phyloP scores from a whole-genome alignment of 2,888 invertebrate species.

The Synergus itoensis region DNA sequence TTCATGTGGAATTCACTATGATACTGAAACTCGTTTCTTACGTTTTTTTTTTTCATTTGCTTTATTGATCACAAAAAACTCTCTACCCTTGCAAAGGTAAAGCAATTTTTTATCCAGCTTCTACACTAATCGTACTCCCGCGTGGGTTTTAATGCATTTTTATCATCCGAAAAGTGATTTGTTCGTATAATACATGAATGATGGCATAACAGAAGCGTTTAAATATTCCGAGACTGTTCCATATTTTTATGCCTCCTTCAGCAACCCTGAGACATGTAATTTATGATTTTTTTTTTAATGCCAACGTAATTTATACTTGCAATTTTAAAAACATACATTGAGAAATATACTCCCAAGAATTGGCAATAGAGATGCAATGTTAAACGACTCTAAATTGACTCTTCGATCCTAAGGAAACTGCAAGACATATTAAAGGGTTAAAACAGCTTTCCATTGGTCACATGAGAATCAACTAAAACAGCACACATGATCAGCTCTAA shows the following conservation, averaged over 20 bases:
- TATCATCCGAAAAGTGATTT: too few relatives aligned
- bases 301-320: background rate
- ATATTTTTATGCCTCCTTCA: background rate
- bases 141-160: background rate
- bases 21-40: background rate
- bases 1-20: background rate
- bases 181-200: too few relatives aligned
- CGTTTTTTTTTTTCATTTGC: background rate
- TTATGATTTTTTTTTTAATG: background rate
- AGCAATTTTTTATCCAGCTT: background rate
- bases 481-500: background rate
- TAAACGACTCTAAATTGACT: background rate
- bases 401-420: background rate
- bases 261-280: background rate
- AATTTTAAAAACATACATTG: background rate
- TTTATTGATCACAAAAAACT: background rate
- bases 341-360: background rate
- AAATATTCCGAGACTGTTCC: background rate
- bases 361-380: background rate
- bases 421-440: background rate
- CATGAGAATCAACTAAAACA: background rate
- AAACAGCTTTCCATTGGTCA: background rate
- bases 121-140: background rate
- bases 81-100: background rate
- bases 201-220: background rate